Conservation (phyloP, 2,888 invertebrate species). For the Mactromeris polynyma region DNA sequence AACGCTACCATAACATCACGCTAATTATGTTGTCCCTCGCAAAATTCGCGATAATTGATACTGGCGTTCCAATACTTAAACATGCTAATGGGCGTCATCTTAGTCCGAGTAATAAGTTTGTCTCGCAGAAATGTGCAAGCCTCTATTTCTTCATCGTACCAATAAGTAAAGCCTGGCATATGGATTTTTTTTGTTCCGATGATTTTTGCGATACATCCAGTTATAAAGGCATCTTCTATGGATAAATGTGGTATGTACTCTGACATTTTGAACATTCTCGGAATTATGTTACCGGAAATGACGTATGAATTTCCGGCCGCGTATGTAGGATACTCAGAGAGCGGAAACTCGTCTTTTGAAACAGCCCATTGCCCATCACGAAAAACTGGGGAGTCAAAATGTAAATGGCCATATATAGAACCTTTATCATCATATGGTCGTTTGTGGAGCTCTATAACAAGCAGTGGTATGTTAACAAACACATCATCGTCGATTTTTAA, state of each 20-base stretch:
- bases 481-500: constrained; percentile 74
- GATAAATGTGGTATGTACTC: constrained; percentile 73
- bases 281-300: constrained; percentile 70
- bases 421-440: constrained; percentile 57
- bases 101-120: constrained; percentile 46
- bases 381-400: constrained; percentile 55
- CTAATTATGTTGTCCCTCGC: no score
- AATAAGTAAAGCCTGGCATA: constrained; percentile 39
- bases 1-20: no score
- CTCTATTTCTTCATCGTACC: constrained; percentile 26
- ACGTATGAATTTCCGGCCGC: constrained; percentile 77
- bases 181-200: constrained; percentile 51
- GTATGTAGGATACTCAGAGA: constrained; percentile 73
- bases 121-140: constrained; percentile 46
- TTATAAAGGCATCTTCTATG: constrained; percentile 81
- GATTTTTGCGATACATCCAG: constrained; percentile 75
- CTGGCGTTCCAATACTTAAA: constrained; percentile 49
- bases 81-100: constrained; percentile 36
- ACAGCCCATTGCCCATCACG: constrained; percentile 76
- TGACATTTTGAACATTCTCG: constrained; percentile 68
- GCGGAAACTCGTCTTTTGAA: constrained; percentile 61
- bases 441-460: constrained; percentile 49
- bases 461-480: constrained; percentile 66
- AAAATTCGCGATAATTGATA: not conserved
- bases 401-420: constrained; percentile 64